phyloP scores from a whole-genome alignment of 2,888 invertebrate species.

The Athripsodes cinereus region DNA sequence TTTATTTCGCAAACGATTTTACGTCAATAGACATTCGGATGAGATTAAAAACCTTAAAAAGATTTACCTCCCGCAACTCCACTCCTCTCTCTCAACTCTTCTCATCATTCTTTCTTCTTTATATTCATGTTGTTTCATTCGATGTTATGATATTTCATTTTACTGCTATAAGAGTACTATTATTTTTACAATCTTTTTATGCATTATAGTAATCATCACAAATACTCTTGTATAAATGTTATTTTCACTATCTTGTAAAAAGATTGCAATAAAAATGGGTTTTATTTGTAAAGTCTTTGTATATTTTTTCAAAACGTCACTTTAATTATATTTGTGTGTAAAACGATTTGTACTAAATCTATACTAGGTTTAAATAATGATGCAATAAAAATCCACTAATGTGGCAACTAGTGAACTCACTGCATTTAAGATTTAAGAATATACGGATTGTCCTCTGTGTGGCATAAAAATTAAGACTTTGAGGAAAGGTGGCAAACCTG shows the following conservation, averaged over 20 bases:
- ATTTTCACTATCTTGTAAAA: too few relatives aligned
- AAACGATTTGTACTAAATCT: too few relatives aligned
- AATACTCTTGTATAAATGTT: too few relatives aligned
- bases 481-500: too few relatives aligned
- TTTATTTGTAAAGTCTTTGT: background rate
- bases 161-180: background rate
- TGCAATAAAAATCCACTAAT: too few relatives aligned
- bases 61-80: slow-evolving; percentile 3
- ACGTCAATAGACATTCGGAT: slow-evolving; percentile 17
- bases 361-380: too few relatives aligned
- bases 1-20: slow-evolving; percentile 24
- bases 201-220: too few relatives aligned
- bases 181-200: background rate
- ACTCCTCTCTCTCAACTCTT: background rate
- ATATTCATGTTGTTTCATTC: background rate
- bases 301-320: background rate
- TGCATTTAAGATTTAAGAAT: too few relatives aligned
- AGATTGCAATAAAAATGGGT: background rate
- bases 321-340: too few relatives aligned
- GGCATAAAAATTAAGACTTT: too few relatives aligned
- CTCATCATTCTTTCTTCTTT: background rate
- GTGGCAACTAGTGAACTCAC: too few relatives aligned
- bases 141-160: background rate
- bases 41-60: slow-evolving; percentile 23
- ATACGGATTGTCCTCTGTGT: too few relatives aligned